These are phyloP conservation scores for Alectoris magna DNA, from an alignment of 2,797 vertebrate genomes.

Conservation along the genomic window DNA sequence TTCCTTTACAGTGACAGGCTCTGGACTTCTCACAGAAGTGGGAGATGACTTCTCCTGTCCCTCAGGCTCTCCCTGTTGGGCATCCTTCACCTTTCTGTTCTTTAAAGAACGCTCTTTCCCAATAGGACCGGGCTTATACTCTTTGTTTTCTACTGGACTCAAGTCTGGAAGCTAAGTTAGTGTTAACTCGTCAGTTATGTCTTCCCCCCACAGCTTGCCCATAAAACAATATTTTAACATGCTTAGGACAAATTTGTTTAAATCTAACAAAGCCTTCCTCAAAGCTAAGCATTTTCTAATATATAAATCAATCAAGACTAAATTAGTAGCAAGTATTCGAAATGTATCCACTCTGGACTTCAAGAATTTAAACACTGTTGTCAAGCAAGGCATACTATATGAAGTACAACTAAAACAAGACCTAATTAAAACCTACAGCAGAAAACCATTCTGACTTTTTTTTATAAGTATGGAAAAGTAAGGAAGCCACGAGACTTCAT, in stretches of 20 bases:
- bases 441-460: not conserved
- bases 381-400: not conserved
- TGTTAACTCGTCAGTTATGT: slow-evolving; percentile 54
- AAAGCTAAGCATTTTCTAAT: not conserved
- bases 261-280: not conserved
- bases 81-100: slow-evolving; percentile 97
- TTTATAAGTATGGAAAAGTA: not conserved
- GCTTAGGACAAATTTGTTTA: not conserved
- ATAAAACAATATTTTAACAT: not conserved
- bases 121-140: slow-evolving; percentile 98
- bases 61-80: slow-evolving; percentile 90
- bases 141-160: slow-evolving; percentile 93
- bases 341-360: not conserved
- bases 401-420: not conserved
- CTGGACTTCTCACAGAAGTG: slow-evolving; percentile 84
- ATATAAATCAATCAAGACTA: not conserved
- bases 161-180: slow-evolving; percentile 92
- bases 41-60: slow-evolving; percentile 87
- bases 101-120: slow-evolving; percentile 97
- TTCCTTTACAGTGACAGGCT: slow-evolving; percentile 88
- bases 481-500: not conserved
- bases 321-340: rapidly evolving
- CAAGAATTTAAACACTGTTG: not conserved
- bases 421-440: not conserved
- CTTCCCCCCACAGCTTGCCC: not conserved